Evolutionary conservation across 2,797 vertebrate species (phyloP), one percentile per base, ranked within the genome.

Genomic region (Sebastes umbrosus): DNA sequence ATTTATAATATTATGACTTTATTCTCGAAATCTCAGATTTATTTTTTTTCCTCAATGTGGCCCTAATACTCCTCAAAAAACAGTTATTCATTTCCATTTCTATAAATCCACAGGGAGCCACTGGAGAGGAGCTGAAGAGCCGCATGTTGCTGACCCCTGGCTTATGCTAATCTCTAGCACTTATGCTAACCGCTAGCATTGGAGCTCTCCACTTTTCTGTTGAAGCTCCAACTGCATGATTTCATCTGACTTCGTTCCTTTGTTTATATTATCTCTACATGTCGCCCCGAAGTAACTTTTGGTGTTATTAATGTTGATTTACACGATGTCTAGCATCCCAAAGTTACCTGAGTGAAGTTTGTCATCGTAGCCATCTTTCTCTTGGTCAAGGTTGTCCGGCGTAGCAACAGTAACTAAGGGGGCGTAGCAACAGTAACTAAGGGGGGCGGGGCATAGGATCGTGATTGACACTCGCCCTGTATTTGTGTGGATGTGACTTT

Each of bases 401-500:
- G 1, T 32, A 7, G 10, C 60, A 22, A 63, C 60, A 34, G 10
- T 36, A 34, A 22, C n/a, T 14, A 13, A 24, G 13, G n/a, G 31
- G 62, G 8, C n/a, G 4, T 36, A 8, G 6, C 62, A 39, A 64
- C 62, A 36, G 11, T 39, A 36, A 24, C n/a, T 16, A 13, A 16
- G 13, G 14, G 13, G 22, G 34, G 62, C 34, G 34, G 34, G n/a
- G 12, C 20, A 14, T 64, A 36, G 0, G 13, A 22, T 22, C 14
- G 13, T 16, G 13, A 64, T 14, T 24, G 11, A n/a, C 32, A 24
- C 0, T 18, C 43, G 3, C 39, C 39, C 39, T 43, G 43, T 46
- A 46, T 46, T 0, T 18, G 0, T 46, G 43, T 46, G 43, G 43
- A 46, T 32, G 4, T n/a, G 18, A 32, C 59, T 12, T 31, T 20